Evolutionary conservation across 2,113 vertebrate species (phyloP).

Genomic region (Muntiacus muntjak): DNA sequence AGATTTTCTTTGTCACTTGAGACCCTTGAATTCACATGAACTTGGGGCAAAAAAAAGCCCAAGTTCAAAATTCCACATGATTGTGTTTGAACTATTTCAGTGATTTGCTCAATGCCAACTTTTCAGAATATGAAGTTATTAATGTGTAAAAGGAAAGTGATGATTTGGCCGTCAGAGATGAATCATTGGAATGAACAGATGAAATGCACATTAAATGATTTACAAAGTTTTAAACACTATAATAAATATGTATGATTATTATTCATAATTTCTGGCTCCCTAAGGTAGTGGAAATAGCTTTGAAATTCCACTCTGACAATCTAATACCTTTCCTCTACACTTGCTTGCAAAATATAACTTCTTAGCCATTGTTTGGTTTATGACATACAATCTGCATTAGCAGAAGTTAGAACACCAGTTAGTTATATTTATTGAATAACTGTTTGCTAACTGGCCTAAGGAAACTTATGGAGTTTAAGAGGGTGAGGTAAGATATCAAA

Average conservation of each 20-base stretch:
- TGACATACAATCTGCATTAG: background rate
- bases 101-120: background rate
- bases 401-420: constrained; percentile 1
- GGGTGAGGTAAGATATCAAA: background rate
- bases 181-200: background rate
- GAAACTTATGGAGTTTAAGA: background rate
- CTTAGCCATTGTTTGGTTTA: background rate
- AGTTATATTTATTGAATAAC: background rate
- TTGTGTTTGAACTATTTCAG: background rate
- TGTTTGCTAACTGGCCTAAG: background rate
- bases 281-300: background rate
- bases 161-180: background rate
- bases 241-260: background rate
- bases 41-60: background rate
- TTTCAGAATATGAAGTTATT: background rate
- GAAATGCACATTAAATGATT: background rate
- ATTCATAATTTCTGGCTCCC: background rate
- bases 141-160: background rate
- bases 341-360: background rate
- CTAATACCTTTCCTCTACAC: background rate
- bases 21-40: background rate
- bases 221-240: background rate
- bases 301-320: background rate
- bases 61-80: background rate
- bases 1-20: background rate